Evolutionary conservation across 2,797 vertebrate species (phyloP).

Genomic region (Enteromius radiatus): DNA sequence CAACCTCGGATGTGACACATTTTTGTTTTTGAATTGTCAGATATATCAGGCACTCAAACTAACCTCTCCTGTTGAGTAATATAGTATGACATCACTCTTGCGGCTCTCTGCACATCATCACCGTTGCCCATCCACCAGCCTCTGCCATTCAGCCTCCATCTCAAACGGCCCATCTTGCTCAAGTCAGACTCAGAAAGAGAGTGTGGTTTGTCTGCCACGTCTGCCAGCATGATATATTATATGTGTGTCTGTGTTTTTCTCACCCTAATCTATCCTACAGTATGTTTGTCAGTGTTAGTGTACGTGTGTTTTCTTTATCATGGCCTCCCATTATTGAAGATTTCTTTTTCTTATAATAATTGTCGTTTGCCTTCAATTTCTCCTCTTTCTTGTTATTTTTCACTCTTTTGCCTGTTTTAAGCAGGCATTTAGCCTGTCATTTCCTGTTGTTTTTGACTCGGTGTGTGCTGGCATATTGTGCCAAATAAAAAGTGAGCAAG

Average conservation of each 20-base stretch:
- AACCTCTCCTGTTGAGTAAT: conserved; percentile 60
- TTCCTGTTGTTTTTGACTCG: conserved; percentile 71
- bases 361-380: conserved; percentile 50
- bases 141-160: conserved; percentile 77
- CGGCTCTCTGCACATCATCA: conserved; percentile 60
- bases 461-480: conserved; percentile 70
- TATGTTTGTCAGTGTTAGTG: conserved; percentile 55
- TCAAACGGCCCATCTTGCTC: conserved; percentile 80
- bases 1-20: neutral
- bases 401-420: conserved; percentile 58
- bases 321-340: conserved; percentile 74
- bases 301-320: conserved; percentile 61
- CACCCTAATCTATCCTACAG: conserved; percentile 32
- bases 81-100: conserved; percentile 67
- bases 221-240: conserved; percentile 68
- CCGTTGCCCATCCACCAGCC: conserved; percentile 71
- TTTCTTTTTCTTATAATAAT: conserved; percentile 59
- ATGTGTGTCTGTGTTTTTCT: conserved; percentile 42
- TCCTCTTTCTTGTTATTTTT: conserved; percentile 52
- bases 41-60: conserved; percentile 13
- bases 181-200: conserved; percentile 89
- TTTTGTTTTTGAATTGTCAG: neutral
- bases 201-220: conserved; percentile 79
- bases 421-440: conserved; percentile 64
- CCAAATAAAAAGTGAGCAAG: conserved; percentile 8